Base-by-base conservation (phyloP, 2,888 invertebrate species). In the Steinernema hermaphroditum region DNA sequence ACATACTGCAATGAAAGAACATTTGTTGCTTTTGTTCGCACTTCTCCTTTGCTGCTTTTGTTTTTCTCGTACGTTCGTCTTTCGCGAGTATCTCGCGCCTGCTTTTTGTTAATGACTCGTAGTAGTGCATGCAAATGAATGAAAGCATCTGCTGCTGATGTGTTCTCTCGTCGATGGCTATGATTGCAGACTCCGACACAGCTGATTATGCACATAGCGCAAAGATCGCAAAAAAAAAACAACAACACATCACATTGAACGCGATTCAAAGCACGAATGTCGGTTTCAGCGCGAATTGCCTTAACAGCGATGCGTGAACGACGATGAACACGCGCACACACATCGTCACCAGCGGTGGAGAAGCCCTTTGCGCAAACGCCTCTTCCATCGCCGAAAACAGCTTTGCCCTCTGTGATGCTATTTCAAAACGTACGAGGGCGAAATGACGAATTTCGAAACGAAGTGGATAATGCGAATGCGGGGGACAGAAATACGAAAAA, bases 1-100 rank as follows among this genome's bases (percentile, higher is more conserved):
- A 57, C 41, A 68, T 29, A 22, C 69, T 46, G 43, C 32, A 41
- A 57, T 22, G 49, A 37, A 54, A 57, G n/a, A 34, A 41, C 41
- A 19, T 70, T 19, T 4, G 9, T 54, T 54, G 54, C 54, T 54
- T 54, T 6, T 8, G 6, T 54, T 54, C 54, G 27, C 54, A 54
- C 54, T 27, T 14, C 16, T 14, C 27, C 2, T 24, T 14, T 54
- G 12, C 9, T 49, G 49, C 49, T 8, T 49, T 49, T 49, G 9
- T 49, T 54, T 6, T 54, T 22, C 22, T 27, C 2, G 14, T 27
- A 24, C 27, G 49, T 22, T 4, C 2, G 54, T 27, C 24, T 70
- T 44, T 2, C 24, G 37, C 12, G 6, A 37, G 12, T 37, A 12
- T 37, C n/a, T n/a, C n/a, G n/a, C n/a, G n/a, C n/a, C n/a, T 37